Evolutionary conservation across 2,888 invertebrate species (phyloP), one percentile per base, ranked within the genome.

Genomic region (Cyrtodaria siliqua): DNA sequence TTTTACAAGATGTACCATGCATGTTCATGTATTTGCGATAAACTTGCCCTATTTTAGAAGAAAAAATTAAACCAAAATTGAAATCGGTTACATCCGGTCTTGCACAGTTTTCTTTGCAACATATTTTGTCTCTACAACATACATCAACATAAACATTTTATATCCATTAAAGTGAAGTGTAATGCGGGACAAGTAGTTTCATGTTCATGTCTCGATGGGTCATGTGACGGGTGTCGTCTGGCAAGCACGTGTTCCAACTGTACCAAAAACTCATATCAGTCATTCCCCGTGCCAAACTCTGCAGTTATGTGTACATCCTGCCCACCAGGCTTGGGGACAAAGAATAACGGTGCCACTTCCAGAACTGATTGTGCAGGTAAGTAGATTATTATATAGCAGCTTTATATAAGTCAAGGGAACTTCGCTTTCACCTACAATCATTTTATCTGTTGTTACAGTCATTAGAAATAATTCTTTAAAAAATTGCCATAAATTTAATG

Each of bases 261-360:
- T 62, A 29, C 20, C 6, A 20, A 38, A 9, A 62, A 62, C 40
- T 29, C 33, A 1, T 62, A 62, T 40, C 62, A 62, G 38, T 18
- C 33, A 2, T 23, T 52, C 8, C 12, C 12, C 60, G 49, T 47
- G 18, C 49, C 56, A 16, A 44, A 24, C 26, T 56, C 29, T 55
- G 44, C 8, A 27, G 44, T 47, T 61, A 68, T 68, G 56, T 50
- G 62, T 55, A 50, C 72, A 75, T 2, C 18, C 2, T 62, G 62
- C 52, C 52, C 62, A 12, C 12, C 62, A 9, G 50, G 38, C 9
- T 33, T 38, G 24, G 52, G 42, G 29, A 50, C 57, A 23, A 57
- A 57, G 40, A 50, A 33, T 23, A 52, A 9, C 12, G 62, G 62
- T 20, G 38, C 62, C 2, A 16, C 62, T 23, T 14, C n/a, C n/a